A percentile compares a stretch with the other conserved stretches of the same genome.
Conservation (phyloP, 2,888 invertebrate genomes). For the Drosophila parthenogenetica region DNA sequence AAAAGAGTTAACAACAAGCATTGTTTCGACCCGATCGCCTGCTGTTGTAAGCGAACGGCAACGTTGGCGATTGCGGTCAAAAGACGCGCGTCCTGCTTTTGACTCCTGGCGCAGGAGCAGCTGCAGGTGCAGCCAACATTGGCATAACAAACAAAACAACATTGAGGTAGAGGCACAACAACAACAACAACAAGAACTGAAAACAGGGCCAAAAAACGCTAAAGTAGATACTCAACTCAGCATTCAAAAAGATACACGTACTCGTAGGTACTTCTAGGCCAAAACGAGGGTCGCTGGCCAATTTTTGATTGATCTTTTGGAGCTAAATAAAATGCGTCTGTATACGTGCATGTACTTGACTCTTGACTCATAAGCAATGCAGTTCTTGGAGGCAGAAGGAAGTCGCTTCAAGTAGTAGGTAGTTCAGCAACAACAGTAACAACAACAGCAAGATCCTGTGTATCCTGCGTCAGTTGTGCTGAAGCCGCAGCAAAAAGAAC, state of each 20-base stretch:
- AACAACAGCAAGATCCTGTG: conserved; percentile 58
- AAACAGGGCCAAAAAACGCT: background rate
- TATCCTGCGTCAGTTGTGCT: conserved; percentile 80
- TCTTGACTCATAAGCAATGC: conserved; percentile 19
- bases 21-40: conserved; percentile 23
- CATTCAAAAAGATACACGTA: conserved; percentile 25
- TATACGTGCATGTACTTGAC: background rate
- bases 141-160: conserved; percentile 23
- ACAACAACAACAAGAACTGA: background rate
- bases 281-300: conserved; percentile 38
- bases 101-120: conserved; percentile 40
- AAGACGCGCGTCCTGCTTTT: conserved; percentile 72
- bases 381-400: conserved; percentile 39
- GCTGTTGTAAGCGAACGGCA: conserved; percentile 61
- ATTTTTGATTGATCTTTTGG: conserved; percentile 64
- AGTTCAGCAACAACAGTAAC: conserved; percentile 33
- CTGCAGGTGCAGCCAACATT: conserved; percentile 57
- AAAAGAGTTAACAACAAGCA: background rate
- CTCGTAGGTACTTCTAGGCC: conserved; percentile 22
- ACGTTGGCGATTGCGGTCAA: conserved; percentile 80
- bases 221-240: conserved; percentile 15
- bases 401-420: conserved; percentile 56
- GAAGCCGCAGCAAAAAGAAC: conserved; percentile 60
- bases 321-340: conserved; percentile 9
- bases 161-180: conserved; percentile 4